These are phyloP conservation scores for Helicoverpa armigera DNA, from an alignment of 1,140 invertebrate genomes.

Conservation along the genomic window DNA sequence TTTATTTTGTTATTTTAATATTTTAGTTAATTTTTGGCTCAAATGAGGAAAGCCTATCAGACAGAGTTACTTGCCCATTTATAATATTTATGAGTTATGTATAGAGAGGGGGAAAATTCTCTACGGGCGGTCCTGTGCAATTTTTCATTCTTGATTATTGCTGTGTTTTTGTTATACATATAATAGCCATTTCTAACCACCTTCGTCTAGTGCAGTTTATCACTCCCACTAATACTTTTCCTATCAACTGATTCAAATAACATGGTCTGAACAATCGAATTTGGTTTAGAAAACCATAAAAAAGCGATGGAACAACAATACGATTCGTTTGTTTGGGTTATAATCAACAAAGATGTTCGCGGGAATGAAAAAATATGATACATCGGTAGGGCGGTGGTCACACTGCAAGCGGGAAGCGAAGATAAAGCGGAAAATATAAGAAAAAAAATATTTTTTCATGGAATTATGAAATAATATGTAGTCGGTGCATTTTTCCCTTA, in stretches of 20 bases:
- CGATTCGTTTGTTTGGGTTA: constrained; percentile 32
- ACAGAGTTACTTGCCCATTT: too few species aligned
- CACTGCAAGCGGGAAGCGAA: background rate
- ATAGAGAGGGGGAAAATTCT: too few species aligned
- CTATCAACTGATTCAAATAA: background rate
- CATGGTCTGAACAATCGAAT: background rate
- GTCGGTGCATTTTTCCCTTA: too few species aligned
- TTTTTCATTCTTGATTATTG: too few species aligned
- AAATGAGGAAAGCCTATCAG: too few species aligned
- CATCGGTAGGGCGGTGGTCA: background rate
- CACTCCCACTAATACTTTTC: background rate
- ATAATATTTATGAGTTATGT: too few species aligned
- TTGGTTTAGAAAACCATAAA: background rate
- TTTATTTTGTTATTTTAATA: too few species aligned
- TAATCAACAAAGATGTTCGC: constrained; percentile 28
- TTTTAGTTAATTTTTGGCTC: too few species aligned
- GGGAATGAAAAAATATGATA: constrained; percentile 38
- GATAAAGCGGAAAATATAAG: background rate
- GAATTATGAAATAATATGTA: background rate
- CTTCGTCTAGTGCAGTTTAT: too few species aligned
- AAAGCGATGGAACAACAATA: constrained; percentile 3
- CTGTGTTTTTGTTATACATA: too few species aligned
- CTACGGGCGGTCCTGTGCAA: too few species aligned
- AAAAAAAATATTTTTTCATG: background rate
- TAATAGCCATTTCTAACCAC: too few species aligned